phyloP scores from a whole-genome alignment of 2,888 invertebrate genomes.

The Helobdella robusta region DNA sequence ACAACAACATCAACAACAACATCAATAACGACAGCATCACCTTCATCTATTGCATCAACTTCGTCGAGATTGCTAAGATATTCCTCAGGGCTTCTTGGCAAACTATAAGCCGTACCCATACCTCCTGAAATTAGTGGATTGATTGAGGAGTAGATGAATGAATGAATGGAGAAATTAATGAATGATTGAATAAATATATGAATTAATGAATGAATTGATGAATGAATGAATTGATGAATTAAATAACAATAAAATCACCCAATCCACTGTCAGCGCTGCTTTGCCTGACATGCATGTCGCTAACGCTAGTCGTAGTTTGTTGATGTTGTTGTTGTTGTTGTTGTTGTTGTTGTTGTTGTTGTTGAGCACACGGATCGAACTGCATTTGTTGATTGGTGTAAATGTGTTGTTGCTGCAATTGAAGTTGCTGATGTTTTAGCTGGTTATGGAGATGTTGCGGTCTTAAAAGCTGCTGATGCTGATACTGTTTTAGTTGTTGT shows the following conservation, averaged over 20 bases:
- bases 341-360: constrained; percentile 12
- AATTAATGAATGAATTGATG: too few species aligned
- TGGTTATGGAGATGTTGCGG: not conserved
- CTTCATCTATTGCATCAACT: constrained; percentile 40
- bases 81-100: constrained; percentile 85
- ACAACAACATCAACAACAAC: not conserved
- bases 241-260: constrained; percentile 53
- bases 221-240: too few species aligned
- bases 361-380: not conserved
- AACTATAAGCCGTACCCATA: constrained; percentile 70
- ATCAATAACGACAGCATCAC: too few species aligned
- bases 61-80: constrained; percentile 82
- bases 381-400: not conserved
- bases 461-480: not conserved
- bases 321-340: constrained; percentile 15
- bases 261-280: constrained; percentile 89
- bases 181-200: too few species aligned
- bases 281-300: constrained; percentile 66
- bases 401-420: not conserved
- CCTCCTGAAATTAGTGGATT: too few species aligned
- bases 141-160: too few species aligned
- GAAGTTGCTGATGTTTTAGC: not conserved
- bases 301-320: constrained; percentile 6
- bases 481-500: not conserved
- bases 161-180: too few species aligned